Percentiles rank a stretch among this genome's conserved stretches.
phyloP scores from a whole-genome alignment of 2,113 vertebrate species.

The Ictidomys tridecemlineatus region DNA sequence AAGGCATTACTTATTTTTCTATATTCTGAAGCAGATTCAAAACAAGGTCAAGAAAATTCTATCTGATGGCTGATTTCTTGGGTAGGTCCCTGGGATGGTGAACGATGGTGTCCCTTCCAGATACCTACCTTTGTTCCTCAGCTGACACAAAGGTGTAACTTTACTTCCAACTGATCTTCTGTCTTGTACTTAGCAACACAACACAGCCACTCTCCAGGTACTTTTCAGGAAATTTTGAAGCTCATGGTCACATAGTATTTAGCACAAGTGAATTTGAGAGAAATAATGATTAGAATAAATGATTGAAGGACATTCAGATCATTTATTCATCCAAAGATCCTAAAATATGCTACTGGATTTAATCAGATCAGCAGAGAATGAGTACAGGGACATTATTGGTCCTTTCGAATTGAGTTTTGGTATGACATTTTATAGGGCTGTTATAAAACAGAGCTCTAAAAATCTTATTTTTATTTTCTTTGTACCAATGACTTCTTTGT shows the following conservation, averaged over 20 bases:
- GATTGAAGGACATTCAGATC: background rate
- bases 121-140: background rate
- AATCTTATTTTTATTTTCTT: background rate
- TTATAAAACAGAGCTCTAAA: background rate
- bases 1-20: background rate
- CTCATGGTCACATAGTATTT: background rate
- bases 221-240: slow-evolving; percentile 40
- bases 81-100: background rate
- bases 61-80: background rate
- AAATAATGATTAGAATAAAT: background rate
- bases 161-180: background rate
- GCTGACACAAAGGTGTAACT: background rate
- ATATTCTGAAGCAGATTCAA: background rate
- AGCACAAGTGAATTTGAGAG: slow-evolving; percentile 17
- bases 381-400: background rate
- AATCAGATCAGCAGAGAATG: background rate
- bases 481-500: slow-evolving; percentile 27
- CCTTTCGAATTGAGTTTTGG: background rate
- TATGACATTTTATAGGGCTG: background rate
- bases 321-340: background rate
- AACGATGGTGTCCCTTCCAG: background rate
- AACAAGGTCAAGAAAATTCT: background rate
- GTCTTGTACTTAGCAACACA: background rate
- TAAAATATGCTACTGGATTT: background rate
- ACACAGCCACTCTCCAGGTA: background rate